Percentiles rank a stretch among this genome's conserved stretches.
Evolutionary conservation across 2,113 vertebrate species (phyloP).

Genomic region (Notothenia rossii): DNA sequence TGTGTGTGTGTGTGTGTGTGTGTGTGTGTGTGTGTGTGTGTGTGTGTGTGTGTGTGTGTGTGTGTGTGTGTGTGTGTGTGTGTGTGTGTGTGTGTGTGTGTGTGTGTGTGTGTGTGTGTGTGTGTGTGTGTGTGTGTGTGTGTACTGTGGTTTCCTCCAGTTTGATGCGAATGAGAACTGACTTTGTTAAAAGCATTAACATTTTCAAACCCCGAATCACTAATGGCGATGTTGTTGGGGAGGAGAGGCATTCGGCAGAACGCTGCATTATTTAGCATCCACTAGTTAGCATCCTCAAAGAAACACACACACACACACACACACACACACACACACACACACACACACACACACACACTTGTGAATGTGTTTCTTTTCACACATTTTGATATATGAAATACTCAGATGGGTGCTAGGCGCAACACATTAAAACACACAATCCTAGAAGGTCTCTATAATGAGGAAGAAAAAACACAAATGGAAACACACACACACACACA

Average conservation of each 20-base stretch:
- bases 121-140: conserved; percentile 13
- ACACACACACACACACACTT: conserved; percentile 27
- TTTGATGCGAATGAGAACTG: conserved; percentile 70
- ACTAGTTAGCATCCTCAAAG: conserved; percentile 64
- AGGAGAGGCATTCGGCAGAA: conserved; percentile 71
- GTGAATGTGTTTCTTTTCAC: conserved; percentile 36
- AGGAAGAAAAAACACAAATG: conserved; percentile 42
- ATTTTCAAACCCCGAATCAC: conserved; percentile 77
- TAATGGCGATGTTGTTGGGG: conserved; percentile 75
- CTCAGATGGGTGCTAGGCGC: conserved; percentile 32
- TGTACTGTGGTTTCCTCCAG: conserved; percentile 33
- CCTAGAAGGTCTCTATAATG: conserved; percentile 45
- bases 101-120: too few species aligned
- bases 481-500: conserved; percentile 8
- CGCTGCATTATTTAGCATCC: conserved; percentile 77
- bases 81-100: not conserved
- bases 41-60: conserved; percentile 4
- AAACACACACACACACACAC: conserved; percentile 36
- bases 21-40: conserved; percentile 14
- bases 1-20: too few species aligned
- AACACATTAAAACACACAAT: conserved; percentile 43
- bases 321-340: conserved; percentile 2
- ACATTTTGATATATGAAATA: conserved; percentile 52
- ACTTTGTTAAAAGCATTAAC: conserved; percentile 80
- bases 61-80: not conserved